Conservation (phyloP, 1,140 invertebrate genomes). For the Pseudoatta argentina region DNA sequence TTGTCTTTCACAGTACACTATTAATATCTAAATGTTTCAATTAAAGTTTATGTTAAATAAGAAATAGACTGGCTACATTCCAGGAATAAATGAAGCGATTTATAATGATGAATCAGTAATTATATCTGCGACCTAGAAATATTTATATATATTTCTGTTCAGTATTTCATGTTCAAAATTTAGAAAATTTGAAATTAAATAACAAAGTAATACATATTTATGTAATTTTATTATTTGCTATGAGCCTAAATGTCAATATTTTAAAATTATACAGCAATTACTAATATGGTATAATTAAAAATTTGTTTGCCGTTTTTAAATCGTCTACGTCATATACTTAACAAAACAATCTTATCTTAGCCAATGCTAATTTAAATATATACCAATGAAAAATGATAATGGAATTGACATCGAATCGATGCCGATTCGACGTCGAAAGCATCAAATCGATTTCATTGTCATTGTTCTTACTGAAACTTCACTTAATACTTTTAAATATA, state of each 20-base stretch:
- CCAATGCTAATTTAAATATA: constrained; percentile 18
- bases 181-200: neutral
- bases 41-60: neutral
- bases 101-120: neutral
- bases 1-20: neutral
- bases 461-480: neutral
- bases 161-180: neutral
- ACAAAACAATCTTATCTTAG: neutral
- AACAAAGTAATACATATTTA: neutral
- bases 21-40: constrained; percentile 1
- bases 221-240: neutral
- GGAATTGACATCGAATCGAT: too few species aligned
- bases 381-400: neutral
- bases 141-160: neutral
- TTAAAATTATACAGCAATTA: neutral
- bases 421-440: too few species aligned
- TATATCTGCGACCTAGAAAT: neutral
- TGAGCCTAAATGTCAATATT: neutral
- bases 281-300: neutral
- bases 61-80: constrained; percentile 8
- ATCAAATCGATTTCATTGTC: too few species aligned
- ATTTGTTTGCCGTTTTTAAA: neutral
- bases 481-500: neutral
- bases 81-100: constrained; percentile 17
- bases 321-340: neutral